Conservation (phyloP, 2,888 invertebrate species). For the Drosophila mulleri region DNA sequence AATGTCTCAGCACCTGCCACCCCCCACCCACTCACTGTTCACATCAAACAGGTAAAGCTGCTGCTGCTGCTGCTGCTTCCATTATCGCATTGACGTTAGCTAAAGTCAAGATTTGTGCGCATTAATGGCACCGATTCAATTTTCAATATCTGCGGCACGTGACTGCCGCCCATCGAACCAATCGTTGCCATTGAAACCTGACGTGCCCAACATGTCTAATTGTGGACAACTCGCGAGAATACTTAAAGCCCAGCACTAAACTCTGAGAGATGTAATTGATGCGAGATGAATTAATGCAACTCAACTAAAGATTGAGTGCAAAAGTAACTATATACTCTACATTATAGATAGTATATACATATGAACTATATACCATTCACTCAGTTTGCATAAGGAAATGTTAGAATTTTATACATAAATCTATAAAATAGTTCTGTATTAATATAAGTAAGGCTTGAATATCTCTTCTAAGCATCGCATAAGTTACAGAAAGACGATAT, state of each 20-base stretch:
- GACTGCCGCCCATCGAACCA: conserved; percentile 53
- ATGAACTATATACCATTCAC: too few relatives aligned
- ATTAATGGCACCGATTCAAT: conserved; percentile 78
- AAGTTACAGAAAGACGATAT: too few relatives aligned
- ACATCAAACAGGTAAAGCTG: conserved; percentile 36
- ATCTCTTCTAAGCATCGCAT: too few relatives aligned
- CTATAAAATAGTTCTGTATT: too few relatives aligned
- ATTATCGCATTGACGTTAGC: conserved; percentile 78
- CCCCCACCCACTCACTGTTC: background rate
- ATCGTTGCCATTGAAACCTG: conserved; percentile 74
- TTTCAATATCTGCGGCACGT: conserved; percentile 79
- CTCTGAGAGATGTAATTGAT: too few relatives aligned
- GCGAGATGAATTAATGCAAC: background rate
- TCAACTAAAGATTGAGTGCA: background rate
- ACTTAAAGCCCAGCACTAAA: conserved; percentile 19
- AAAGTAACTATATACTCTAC: background rate
- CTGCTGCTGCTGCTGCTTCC: conserved; percentile 30
- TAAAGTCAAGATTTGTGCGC: conserved; percentile 77
- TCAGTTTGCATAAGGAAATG: too few relatives aligned
- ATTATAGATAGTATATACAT: too few relatives aligned
- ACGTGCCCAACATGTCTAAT: conserved; percentile 79
- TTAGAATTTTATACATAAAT: too few relatives aligned
- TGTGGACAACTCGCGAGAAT: conserved; percentile 35
- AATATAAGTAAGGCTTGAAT: too few relatives aligned
- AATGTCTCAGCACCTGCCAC: background rate